Conservation (phyloP, 2,797 vertebrate species). For the Echiichthys vipera region DNA sequence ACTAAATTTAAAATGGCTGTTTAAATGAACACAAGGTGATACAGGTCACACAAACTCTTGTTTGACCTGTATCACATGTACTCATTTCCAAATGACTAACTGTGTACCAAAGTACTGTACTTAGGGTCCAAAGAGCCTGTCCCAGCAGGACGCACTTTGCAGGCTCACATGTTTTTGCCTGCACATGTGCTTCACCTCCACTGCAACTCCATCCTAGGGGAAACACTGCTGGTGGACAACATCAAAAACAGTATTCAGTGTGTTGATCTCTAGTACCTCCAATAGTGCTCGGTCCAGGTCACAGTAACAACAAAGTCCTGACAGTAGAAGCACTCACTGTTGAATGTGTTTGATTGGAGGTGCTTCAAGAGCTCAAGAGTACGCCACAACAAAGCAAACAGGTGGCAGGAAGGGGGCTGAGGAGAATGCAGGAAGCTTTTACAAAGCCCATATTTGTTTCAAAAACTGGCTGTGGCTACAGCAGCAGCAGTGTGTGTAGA, state of each 20-base stretch:
- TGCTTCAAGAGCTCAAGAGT: conserved; percentile 19
- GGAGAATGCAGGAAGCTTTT: conserved; percentile 10
- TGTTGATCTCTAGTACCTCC: not conserved
- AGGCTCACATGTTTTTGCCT: no score
- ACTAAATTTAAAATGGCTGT: no score
- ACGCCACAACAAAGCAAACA: conserved; percentile 7
- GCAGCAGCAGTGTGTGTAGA: not conserved
- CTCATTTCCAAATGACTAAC: no score
- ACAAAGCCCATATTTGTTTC: not conserved
- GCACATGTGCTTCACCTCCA: no score
- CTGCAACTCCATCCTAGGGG: no score
- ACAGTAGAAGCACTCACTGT: not conserved
- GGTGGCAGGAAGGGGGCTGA: not conserved
- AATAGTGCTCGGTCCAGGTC: no score
- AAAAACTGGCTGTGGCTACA: not conserved
- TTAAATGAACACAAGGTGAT: no score
- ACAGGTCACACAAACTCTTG: no score
- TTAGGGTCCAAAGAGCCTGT: no score
- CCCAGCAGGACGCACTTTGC: no score
- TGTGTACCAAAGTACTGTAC: no score
- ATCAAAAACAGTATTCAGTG: not conserved
- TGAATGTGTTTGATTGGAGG: conserved; percentile 28
- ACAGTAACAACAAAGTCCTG: conserved; percentile 21
- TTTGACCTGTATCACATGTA: no score
- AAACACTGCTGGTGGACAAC: not conserved